phyloP scores from a whole-genome alignment of 2,888 invertebrate genomes.

The Therioaphis trifolii region DNA sequence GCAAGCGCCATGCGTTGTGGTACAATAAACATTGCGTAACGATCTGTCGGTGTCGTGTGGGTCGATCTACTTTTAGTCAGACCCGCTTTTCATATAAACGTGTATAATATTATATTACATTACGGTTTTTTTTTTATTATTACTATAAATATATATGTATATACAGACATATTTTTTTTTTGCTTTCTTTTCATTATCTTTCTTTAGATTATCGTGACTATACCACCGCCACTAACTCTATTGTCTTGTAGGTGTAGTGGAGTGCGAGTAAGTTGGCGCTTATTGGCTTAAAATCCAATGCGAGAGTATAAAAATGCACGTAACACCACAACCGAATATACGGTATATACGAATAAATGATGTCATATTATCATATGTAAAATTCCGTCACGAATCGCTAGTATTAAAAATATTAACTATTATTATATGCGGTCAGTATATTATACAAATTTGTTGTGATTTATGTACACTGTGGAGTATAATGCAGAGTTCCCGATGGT shows the following conservation, averaged over 20 bases:
- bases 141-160: constrained; percentile 14
- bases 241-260: constrained; percentile 22
- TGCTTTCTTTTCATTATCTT: constrained; percentile 46
- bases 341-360: not conserved
- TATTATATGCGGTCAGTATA: too few relatives aligned
- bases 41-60: constrained; percentile 4
- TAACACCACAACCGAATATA: not conserved
- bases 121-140: constrained; percentile 16
- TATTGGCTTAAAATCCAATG: too few relatives aligned
- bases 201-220: constrained; percentile 37
- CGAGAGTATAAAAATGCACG: not conserved
- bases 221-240: not conserved
- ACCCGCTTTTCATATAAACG: constrained; percentile 16
- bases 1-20: not conserved
- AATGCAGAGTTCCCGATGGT: too few relatives aligned
- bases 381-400: constrained; percentile 2
- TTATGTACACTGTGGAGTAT: too few relatives aligned
- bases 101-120: not conserved
- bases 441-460: too few relatives aligned
- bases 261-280: not conserved
- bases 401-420: too few relatives aligned
- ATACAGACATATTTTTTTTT: constrained; percentile 21
- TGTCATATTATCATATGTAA: constrained; percentile 30
- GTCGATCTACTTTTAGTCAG: constrained; percentile 54
- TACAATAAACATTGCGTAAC: constrained; percentile 49